Conservation (phyloP, 1,140 invertebrate genomes). For the Alviniconcha marisindica region DNA sequence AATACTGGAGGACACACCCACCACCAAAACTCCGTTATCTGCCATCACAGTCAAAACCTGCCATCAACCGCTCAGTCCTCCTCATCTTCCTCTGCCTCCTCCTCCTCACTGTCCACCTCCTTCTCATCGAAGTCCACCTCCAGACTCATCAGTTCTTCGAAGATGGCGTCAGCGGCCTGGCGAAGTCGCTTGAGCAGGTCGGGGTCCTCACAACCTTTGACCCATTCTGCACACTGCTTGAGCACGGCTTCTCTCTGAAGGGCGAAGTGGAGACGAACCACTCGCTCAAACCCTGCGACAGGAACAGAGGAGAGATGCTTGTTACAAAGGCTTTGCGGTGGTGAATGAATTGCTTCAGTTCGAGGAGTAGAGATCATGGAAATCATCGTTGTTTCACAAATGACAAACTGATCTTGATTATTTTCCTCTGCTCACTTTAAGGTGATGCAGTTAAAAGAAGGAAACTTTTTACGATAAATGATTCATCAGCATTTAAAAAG, state of each 20-base stretch:
- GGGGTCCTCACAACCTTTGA: constrained; percentile 40
- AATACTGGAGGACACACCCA: background rate
- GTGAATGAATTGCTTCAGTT: too few species aligned
- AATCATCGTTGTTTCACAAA: too few species aligned
- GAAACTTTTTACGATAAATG: too few species aligned
- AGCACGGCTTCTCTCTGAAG: constrained; percentile 40
- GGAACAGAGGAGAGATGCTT: background rate
- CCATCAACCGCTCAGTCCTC: background rate
- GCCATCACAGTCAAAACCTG: background rate
- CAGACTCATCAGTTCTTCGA: constrained; percentile 30
- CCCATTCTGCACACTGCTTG: constrained; percentile 47
- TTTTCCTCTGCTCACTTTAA: too few species aligned
- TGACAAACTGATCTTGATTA: too few species aligned
- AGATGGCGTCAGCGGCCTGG: constrained; percentile 25
- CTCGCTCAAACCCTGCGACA: constrained; percentile 40
- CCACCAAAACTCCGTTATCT: background rate
- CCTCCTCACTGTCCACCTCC: constrained; percentile 23
- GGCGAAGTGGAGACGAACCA: constrained; percentile 43
- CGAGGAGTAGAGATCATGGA: too few species aligned
- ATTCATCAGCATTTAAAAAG: too few species aligned
- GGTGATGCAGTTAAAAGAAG: too few species aligned
- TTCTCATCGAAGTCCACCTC: constrained; percentile 31
- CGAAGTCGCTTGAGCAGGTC: constrained; percentile 39
- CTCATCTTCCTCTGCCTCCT: background rate
- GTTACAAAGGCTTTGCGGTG: too few species aligned